Evolutionary conservation across 92 coral and sea anemone genomes (phyloP), one percentile per base, ranked within the genome.

Genomic region (Metridium senile): DNA sequence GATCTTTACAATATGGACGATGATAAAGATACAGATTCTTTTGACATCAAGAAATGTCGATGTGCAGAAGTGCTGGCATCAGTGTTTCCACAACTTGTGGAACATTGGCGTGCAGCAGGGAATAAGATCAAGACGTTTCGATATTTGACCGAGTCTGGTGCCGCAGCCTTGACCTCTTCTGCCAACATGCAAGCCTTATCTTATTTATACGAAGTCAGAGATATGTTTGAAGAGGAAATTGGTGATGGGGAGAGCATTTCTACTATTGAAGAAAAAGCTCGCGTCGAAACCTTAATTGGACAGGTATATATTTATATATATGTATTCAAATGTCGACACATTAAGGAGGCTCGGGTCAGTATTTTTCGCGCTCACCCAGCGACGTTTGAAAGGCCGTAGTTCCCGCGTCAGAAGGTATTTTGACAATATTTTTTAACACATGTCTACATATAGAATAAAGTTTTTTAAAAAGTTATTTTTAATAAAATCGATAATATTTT

Each of bases 81-180:
- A 1, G 93, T 93, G 46, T 96, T 96, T 65, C 99, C 99, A 34
- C 99, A 96, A 69, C 90, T 96, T 47, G 99, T 96, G 25, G 89
- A 88, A 17, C 99, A 96, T 74, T 96, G 99, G 99, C 85, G 97
- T n/a, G 97, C 99, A n/a, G 84, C 98, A 1, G 97, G 97, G 22
- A 96, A 96, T 64, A 96, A 82, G 77, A 68, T 85, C 56, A 89
- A 85, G 90, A 85, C 93, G 19, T 47, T 84, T 58, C 86, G 97
- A 10, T 96, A 96, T 34, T 57, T 96, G 56, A 93, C 97, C 7
- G 99, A 96, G 47, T 96, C 99, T 11, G 99, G 99, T 9, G 99
- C 99, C 9, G 99, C 99, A 10, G 97, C 99, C 0, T 57, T 96
- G 81, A 97, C 99, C 18, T 89, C 90, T 1, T 85, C 90, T 10